Base-by-base conservation (phyloP, 2,113 vertebrate species). In the Lophura nycthemera region DNA sequence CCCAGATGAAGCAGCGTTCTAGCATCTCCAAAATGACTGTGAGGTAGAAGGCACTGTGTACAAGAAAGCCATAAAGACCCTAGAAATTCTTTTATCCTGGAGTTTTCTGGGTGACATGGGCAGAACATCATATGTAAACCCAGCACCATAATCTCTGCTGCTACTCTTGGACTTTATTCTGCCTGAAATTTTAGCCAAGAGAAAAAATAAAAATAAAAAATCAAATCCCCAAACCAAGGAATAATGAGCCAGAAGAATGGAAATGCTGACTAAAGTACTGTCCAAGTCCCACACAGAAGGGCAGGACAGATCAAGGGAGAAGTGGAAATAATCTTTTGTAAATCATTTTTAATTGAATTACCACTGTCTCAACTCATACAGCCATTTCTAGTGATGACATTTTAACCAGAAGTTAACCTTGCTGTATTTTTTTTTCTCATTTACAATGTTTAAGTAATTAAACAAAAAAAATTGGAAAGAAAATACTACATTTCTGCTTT, bases 181-280 rank as follows among this genome's bases (percentile, higher is more conserved):
- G 1, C 7, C 5, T 47, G 45, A 50, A 56, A 57, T 42, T 42
- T 81, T 60, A 45, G 65, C 17, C 88, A 83, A 70, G 11, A 13
- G 42, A 85, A 82, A 88, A 76, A 2, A 20, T 9, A 50, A 24
- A 48, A 48, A 48, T 21, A 48, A 66, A 43, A 89, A 81, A 67
- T 19, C 43, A 89, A 86, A 88, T 18, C 52, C n/a, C 45, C 45
- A 81, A 40, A 50, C 13, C 3, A 7, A 25, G 56, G 76, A 40
- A 71, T 4, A 8, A 74, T 74, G 42, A 92, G 56, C 66, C 16
- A 74, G 24, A 77, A 57, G 34, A 93, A 78, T 56, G 21, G 45
- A 76, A 85, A 87, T 70, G 36, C 27, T 73, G 54, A 85, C 69
- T 85, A 76, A 87, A 94, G 71, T 29, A n/a, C 87, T 85, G 82